Conservation (phyloP, 2,113 vertebrate species). For the Oreocharis arfaki region DNA sequence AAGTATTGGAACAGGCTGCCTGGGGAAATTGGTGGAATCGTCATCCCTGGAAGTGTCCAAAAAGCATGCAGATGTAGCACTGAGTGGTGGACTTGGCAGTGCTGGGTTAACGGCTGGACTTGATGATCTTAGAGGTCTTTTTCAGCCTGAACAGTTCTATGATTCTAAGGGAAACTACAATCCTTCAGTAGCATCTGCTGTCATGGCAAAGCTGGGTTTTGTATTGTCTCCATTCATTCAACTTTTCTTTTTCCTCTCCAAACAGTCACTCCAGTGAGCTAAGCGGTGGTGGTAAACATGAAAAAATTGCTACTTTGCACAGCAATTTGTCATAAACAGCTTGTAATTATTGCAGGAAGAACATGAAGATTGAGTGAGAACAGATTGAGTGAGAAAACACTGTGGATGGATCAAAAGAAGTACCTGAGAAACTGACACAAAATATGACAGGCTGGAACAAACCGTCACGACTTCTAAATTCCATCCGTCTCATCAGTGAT, state of each 20-base stretch:
- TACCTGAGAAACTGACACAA: conserved; percentile 53
- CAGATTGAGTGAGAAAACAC: conserved; percentile 57
- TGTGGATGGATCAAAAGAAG: conserved; percentile 30
- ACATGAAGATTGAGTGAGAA: conserved; percentile 50
- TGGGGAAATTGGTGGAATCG: background rate
- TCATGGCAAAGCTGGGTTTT: background rate
- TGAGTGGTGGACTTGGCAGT: background rate
- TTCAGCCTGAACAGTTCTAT: background rate
- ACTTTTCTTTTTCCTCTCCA: background rate
- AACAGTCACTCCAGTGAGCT: background rate
- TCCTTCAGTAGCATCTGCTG: background rate
- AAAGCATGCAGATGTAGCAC: background rate
- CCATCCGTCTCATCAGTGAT: background rate
- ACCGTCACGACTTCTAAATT: background rate
- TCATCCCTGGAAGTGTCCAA: background rate
- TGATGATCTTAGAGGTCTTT: background rate
- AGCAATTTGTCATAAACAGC: conserved; percentile 50
- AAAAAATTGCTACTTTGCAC: conserved; percentile 36
- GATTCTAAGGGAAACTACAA: background rate
- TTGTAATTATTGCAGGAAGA: conserved; percentile 41
- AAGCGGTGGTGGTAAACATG: conserved; percentile 10
- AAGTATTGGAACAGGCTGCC: background rate
- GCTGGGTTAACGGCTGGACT: background rate
- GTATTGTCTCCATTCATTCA: background rate
- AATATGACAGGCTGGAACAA: conserved; percentile 20